These are phyloP conservation scores for Caenorhabditis tropicalis DNA, from an alignment of 1,140 invertebrate species.

Conservation along the genomic window DNA sequence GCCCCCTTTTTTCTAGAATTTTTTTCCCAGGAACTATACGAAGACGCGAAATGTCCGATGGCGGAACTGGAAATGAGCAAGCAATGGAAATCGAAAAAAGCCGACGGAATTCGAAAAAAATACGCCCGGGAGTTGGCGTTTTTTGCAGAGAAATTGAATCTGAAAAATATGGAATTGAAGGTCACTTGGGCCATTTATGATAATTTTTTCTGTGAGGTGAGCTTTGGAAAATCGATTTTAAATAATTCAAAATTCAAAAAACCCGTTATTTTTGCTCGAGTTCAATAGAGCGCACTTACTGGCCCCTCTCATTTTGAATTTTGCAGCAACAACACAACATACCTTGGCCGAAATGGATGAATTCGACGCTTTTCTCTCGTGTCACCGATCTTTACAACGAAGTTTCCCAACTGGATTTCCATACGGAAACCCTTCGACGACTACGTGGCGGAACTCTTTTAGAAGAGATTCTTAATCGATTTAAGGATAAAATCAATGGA, in stretches of 20 bases:
- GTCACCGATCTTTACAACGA: slow-evolving; percentile 53
- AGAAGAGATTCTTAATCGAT: slow-evolving; percentile 52
- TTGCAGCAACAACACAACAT: slow-evolving; percentile 58
- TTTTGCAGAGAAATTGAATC: slow-evolving; percentile 43
- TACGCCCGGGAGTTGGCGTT: slow-evolving; percentile 50
- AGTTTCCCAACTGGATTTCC: slow-evolving; percentile 46
- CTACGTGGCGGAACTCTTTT: slow-evolving; percentile 55
- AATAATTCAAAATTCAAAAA: too few species aligned
- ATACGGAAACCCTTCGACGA: slow-evolving; percentile 49
- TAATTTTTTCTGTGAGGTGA: slow-evolving; percentile 57
- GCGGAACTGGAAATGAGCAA: slow-evolving; percentile 33
- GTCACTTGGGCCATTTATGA: slow-evolving; percentile 58
- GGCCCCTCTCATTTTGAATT: too few species aligned
- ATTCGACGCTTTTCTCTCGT: slow-evolving; percentile 40
- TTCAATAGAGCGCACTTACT: too few species aligned
- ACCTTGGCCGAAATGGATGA: slow-evolving; percentile 55
- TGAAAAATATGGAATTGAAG: slow-evolving; percentile 41
- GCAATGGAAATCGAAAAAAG: slow-evolving; percentile 53
- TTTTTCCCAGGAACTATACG: slow-evolving; percentile 52
- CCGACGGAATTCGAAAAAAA: slow-evolving; percentile 48
- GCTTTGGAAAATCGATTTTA: too few species aligned
- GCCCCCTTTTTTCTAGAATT: neutral
- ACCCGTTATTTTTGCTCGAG: too few species aligned
- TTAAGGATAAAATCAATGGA: slow-evolving; percentile 50
- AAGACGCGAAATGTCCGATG: slow-evolving; percentile 53